These are phyloP conservation scores for Megalurothrips usitatus DNA, from an alignment of 2,888 invertebrate species.

Conservation along the genomic window DNA sequence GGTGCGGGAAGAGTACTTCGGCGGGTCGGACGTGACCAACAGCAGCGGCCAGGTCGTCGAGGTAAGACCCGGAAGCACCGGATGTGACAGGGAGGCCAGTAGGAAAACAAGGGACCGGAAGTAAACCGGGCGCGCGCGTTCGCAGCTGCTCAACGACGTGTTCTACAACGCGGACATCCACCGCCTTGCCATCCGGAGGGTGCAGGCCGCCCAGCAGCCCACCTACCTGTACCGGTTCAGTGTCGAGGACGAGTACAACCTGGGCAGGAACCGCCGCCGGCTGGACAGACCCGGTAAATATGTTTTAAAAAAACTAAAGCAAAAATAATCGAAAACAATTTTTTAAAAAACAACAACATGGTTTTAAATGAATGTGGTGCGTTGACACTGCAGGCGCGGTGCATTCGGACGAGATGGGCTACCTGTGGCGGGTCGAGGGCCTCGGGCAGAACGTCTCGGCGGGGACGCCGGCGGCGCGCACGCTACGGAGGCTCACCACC, in stretches of 20 bases:
- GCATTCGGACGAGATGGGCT: conserved; percentile 1
- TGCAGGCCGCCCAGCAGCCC: background rate
- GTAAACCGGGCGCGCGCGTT: background rate
- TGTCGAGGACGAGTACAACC: background rate
- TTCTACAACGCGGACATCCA: conserved; percentile 18
- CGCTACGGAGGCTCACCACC: background rate
- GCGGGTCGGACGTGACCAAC: conserved; percentile 3
- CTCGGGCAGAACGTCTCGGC: background rate
- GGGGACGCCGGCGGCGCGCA: background rate
- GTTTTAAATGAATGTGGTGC: background rate
- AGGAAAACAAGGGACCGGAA: background rate
- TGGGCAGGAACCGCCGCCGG: background rate
- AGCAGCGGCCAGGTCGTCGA: conserved; percentile 4
- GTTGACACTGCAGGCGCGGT: background rate
- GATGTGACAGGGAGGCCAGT: too few relatives aligned
- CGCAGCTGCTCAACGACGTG: conserved; percentile 10
- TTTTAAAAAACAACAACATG: too few relatives aligned
- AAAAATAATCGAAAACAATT: background rate
- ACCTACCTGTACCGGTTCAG: conserved; percentile 15
- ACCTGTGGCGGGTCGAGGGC: conserved; percentile 12
- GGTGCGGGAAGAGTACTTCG: conserved; percentile 13
- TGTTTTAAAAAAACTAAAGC: too few relatives aligned
- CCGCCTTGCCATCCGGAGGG: conserved; percentile 1
- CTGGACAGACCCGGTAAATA: background rate
- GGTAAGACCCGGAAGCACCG: background rate